Evolutionary conservation across 2,888 invertebrate species (phyloP), one percentile per base, ranked within the genome.

Genomic region (Eupeodes luniger): DNA sequence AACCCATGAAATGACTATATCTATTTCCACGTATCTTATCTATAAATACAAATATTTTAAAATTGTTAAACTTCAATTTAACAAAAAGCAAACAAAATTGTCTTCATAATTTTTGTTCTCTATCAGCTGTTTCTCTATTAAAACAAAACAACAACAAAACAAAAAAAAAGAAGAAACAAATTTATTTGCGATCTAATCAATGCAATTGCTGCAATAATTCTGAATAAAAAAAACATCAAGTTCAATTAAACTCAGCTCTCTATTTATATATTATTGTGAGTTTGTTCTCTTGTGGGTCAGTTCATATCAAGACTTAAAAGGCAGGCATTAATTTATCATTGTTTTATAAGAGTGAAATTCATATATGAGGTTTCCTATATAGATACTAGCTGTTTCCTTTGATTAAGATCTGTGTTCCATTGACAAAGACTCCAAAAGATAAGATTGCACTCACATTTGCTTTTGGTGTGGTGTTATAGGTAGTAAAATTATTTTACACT

Each of bases 201-300:
- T 69, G 47, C 79, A 84, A 59, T 84, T 79, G 66, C 34, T 44
- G 59, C 67, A 83, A 72, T 78, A 34, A 16, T 53, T n/a, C 34
- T 69, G 27, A 27, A 27, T 27, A 27, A 27, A 27, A 4, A 12
- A 16, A 66, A 27, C 5, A 62, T 36, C 53, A 82, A 61, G 62
- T 55, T 62, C 69, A 70, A 55, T 69, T 81, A 57, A 61, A 57
- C 44, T 19, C 34, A 57, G 9, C 49, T 27, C 27, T 27, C 27
- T 67, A 67, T 59, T n/a, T 57, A 40, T 57, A 40, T 27, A 12
- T 19, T 11, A 16, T 19, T 10, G 12, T 47, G 36, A 14, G 12
- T 69, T 2, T 5, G 2, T 16, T 72, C 27, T 53, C 16, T 16
- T 51, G 5, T 19, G 36, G 51, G 66, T 59, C 49, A 51, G 12